These are phyloP conservation scores for Cataglyphis altisquamis DNA, from an alignment of 2,888 invertebrate genomes.

Conservation along the genomic window DNA sequence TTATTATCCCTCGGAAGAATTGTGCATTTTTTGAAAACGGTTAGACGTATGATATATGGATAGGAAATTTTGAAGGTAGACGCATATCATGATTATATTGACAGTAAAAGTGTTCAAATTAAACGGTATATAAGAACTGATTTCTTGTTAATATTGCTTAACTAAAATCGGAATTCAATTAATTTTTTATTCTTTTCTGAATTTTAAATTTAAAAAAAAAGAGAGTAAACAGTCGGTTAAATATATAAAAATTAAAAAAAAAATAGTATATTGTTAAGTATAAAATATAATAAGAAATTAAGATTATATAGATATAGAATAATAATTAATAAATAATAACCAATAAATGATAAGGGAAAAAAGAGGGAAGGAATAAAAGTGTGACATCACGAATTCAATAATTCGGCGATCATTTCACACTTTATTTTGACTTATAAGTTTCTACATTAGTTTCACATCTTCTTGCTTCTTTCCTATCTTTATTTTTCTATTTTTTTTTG, in stretches of 20 bases:
- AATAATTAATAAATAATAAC: not conserved
- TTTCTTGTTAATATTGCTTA: not conserved
- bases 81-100: not conserved
- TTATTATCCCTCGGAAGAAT: slow-evolving; percentile 1
- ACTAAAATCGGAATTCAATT: not conserved
- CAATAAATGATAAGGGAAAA: not conserved
- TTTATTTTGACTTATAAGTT: slow-evolving; percentile 12
- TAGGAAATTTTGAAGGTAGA: not conserved
- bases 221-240: not conserved
- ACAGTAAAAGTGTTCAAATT: not conserved
- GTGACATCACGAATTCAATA: slow-evolving; percentile 12
- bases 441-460: not conserved
- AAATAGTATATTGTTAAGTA: not conserved
- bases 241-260: not conserved
- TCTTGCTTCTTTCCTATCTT: slow-evolving; percentile 30
- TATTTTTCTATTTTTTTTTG: slow-evolving; percentile 37
- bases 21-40: slow-evolving; percentile 33
- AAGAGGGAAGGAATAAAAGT: not conserved
- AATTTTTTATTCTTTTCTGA: not conserved
- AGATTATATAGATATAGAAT: not conserved
- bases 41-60: slow-evolving; percentile 1
- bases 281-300: not conserved
- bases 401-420: not conserved
- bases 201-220: not conserved
- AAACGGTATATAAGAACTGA: not conserved